phyloP scores from a whole-genome alignment of 2,113 vertebrate species.

The Vanacampus margaritifer region DNA sequence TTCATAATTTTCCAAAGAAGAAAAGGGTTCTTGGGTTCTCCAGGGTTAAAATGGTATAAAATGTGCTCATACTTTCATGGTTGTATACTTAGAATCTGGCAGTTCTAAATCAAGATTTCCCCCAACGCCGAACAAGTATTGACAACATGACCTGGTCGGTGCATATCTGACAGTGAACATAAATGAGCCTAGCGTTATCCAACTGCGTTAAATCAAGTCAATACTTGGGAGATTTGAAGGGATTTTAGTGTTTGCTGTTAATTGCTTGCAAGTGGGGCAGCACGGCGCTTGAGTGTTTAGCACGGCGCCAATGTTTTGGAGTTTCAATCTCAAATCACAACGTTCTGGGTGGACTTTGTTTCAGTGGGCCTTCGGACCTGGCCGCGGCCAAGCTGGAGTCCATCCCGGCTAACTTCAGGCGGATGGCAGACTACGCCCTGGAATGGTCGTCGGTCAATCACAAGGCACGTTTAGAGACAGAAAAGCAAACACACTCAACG shows the following conservation, averaged over 20 bases:
- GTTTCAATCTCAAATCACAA: neutral
- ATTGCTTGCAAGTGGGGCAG: neutral
- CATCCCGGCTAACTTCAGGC: no score
- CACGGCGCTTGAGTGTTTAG: neutral
- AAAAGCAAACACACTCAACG: no score
- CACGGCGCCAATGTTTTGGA: neutral
- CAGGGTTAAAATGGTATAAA: neutral
- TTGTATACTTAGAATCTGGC: neutral
- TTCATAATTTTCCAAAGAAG: no score
- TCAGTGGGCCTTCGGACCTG: no score
- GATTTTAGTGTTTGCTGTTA: conserved; percentile 30
- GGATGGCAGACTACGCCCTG: no score
- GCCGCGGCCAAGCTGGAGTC: no score
- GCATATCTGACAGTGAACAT: no score
- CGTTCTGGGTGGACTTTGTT: neutral
- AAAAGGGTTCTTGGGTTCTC: no score
- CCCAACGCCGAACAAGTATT: conserved; percentile 4
- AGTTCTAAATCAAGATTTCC: conserved; percentile 17
- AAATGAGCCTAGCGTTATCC: neutral
- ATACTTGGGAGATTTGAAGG: conserved; percentile 25
- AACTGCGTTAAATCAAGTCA: conserved; percentile 30
- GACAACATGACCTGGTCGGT: neutral
- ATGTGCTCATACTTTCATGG: neutral
- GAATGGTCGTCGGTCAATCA: no score
- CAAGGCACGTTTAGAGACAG: no score